A percentile compares a stretch with the other conserved stretches of the same genome.
Conservation (phyloP, 2,113 vertebrate species). For the Pteropus alecto region DNA sequence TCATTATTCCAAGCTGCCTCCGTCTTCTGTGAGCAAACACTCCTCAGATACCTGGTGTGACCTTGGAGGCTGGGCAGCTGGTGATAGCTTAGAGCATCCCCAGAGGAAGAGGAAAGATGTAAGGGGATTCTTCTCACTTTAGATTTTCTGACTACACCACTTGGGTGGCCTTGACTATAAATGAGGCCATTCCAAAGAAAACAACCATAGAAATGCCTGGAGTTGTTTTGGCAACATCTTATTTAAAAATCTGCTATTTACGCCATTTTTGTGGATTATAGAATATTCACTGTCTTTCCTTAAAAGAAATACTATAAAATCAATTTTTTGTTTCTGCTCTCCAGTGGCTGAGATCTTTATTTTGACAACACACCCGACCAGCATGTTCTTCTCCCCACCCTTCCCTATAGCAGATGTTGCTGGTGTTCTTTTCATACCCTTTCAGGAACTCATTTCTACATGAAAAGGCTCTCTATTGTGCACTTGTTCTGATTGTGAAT, state of each 20-base stretch:
- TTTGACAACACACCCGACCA: background rate
- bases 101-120: background rate
- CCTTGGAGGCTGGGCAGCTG: background rate
- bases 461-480: background rate
- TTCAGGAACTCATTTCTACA: background rate
- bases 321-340: background rate
- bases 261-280: background rate
- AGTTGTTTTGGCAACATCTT: background rate
- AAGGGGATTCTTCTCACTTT: background rate
- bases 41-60: background rate
- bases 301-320: background rate
- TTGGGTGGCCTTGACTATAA: background rate
- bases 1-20: background rate
- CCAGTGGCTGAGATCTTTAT: background rate
- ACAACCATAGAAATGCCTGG: background rate
- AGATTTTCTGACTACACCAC: background rate
- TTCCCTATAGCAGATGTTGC: background rate
- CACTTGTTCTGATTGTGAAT: background rate
- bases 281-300: background rate
- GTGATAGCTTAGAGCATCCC: rapidly evolving
- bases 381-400: rapidly evolving
- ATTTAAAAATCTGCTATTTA: background rate
- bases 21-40: background rate
- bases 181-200: background rate
- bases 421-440: background rate